Evolutionary conservation across 1,140 invertebrate genomes (phyloP), one percentile per base, ranked within the genome.

Genomic region (Magallana gigas): DNA sequence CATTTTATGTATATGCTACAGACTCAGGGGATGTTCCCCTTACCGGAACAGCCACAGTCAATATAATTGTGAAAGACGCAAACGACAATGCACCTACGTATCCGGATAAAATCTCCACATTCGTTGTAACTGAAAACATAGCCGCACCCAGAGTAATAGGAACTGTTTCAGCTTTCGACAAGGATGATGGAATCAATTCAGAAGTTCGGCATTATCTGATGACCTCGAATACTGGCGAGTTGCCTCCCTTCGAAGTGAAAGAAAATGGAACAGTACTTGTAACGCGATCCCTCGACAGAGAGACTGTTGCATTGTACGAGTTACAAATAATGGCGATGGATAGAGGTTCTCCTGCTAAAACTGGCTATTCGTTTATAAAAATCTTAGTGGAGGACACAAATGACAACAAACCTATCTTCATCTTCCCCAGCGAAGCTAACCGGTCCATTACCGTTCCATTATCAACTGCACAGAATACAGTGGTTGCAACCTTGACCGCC

Each of bases 41-140:
- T 58, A 91, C 91, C 11, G 88, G 90, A 83, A 89, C 88, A 0
- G 89, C 85, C 16, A 81, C 23, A 14, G 88, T 93, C 11, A 71
- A 68, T 11, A 64, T 92, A 9, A 84, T 36, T 58, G 88, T 93
- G 82, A 64, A 84, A 12, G 92, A 93, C 58, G 89, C 87, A 16
- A 92, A 93, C 84, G 92, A 93, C 86, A 89, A 93, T 80, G 57
- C 64, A 3, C 92, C 92, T 3, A 84, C 71, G 23, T 89, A 87
- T 83, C 68, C 18, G 12, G 62, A 85, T 12, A 11, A n/a, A 11
- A 18, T 84, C 36, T 92, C 90, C 76, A 83, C 68, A 18, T 90
- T 92, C 29, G 56, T 64, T 14, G 76, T 87, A 4, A 88, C 88
- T 6, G 92, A 92, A 84, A 89, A 86, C 60, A 88, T 87, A 9